Base-by-base conservation (phyloP, 2,113 vertebrate species). In the Galbula dea region DNA sequence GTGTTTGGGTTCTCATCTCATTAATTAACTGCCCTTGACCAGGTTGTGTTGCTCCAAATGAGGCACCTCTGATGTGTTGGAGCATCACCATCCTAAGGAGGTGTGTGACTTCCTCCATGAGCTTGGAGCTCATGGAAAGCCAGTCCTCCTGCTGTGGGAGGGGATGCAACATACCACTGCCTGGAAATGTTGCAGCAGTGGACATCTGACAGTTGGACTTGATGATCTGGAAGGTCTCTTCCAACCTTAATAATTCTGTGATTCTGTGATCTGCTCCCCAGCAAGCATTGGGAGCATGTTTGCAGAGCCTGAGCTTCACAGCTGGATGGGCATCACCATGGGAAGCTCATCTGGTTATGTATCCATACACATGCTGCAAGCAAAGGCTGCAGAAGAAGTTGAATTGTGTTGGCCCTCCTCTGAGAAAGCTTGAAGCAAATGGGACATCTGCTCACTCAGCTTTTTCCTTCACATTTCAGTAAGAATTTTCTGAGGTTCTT, bases 251-350 rank as follows among this genome's bases (percentile, higher is more conserved):
- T n/a, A n/a, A n/a, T n/a, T n/a, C n/a, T n/a, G n/a, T n/a, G n/a
- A n/a, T n/a, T n/a, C n/a, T n/a, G n/a, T n/a, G n/a, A n/a, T n/a
- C 34, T 49, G 30, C 51, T 43, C 21, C 48, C 15, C 26, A 17
- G 9, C 41, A 39, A 15, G 20, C 1, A 3, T 32, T 32, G 18
- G 43, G 41, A 29, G 5, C 2, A 0, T 4, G 18, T 48, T 57
- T 67, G 71, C 8, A 71, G 36, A 21, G 23, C 0, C 2, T 10
- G 79, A 78, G 3, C 20, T 39, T 58, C 46, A 6, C 17, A 43
- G 39, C 10, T 2, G 49, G 3, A 0, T 8, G n/a, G 66, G 37
- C 17, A 15, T 6, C 43, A 4, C 4, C 14, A 1, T 0, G 10
- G 32, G 43, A 0, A 21, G 11, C 34, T 58, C 48, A 2, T 26